Base-by-base conservation (phyloP, 2,113 vertebrate species). In the Gopherus evgoodei region DNA sequence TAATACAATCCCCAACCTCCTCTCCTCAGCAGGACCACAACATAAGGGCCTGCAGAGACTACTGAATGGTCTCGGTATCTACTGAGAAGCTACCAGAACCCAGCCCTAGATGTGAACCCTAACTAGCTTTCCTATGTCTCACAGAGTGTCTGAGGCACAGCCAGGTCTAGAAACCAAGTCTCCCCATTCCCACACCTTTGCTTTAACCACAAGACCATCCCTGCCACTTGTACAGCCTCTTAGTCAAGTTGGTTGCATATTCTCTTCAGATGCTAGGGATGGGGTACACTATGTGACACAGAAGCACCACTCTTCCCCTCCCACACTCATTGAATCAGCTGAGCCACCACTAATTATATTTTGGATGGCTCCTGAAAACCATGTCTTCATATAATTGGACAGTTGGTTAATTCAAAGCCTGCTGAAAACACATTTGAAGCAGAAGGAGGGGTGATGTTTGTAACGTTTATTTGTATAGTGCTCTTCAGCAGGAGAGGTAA, bases 391-490 rank as follows among this genome's bases (percentile, higher is more conserved):
- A 86, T 96, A 80, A 94, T 72, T 94, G 95, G 88, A 86, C 24
- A 87, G 95, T 52, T 87, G 83, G 86, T 95, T 93, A 84, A 94
- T 95, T 96, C 88, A 84, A 94, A 94, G 89, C 72, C 95, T 96
- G 94, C 94, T 94, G 93, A 91, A 93, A 96, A 12, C 95, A 90
- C 89, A 93, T 62, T 94, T 90, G 81, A 53, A 81, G 87, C 42
- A 0, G 2, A 82, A 89, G 90, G 87, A 95, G 93, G 91, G 93
- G 90, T 96, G 93, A 91, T 88, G 95, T 89, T 79, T 11, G 89
- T 76, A 83, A 78, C n/a, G 88, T 93, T 96, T 94, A 54, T 96
- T 94, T 93, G 94, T 50, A 78, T 82, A 49, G 83, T 21, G 47
- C 76, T 96, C 81, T 31, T 72, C 54, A 89, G 78, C 21, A 12